Evolutionary conservation across 2,113 vertebrate species (phyloP).

Genomic region (Thalassarche chlororhynchos): DNA sequence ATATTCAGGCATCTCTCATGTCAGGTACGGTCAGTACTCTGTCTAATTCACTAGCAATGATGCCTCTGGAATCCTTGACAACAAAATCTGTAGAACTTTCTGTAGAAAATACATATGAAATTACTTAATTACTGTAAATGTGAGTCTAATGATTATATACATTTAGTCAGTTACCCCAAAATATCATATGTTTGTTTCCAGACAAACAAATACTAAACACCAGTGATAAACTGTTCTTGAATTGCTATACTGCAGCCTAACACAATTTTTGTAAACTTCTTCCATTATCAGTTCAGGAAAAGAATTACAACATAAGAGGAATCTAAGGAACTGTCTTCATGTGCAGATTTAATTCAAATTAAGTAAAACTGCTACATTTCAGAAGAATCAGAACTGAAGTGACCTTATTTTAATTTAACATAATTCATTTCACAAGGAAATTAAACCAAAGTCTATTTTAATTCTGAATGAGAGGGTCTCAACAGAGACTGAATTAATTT

Average conservation of each 20-base stretch:
- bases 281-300: not conserved
- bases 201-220: not conserved
- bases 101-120: not conserved
- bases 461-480: not conserved
- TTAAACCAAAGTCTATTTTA: not conserved
- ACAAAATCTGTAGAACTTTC: not conserved
- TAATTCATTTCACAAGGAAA: slow-evolving; percentile 1
- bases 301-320: not conserved
- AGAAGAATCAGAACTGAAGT: not conserved
- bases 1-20: not conserved
- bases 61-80: not conserved
- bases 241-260: not conserved
- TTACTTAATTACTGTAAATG: not conserved
- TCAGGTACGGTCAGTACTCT: not conserved
- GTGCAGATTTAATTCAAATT: not conserved
- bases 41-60: not conserved
- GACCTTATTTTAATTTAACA: not conserved
- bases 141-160: not conserved
- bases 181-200: not conserved
- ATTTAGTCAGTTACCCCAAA: not conserved
- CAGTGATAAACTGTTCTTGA: not conserved
- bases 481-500: not conserved
- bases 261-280: not conserved
- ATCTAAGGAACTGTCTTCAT: not conserved
- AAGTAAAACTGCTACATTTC: not conserved